Percentiles rank a stretch among this genome's conserved stretches.
These are phyloP conservation scores for Empidonax traillii DNA, from an alignment of 2,113 vertebrate genomes.

Conservation along the genomic window DNA sequence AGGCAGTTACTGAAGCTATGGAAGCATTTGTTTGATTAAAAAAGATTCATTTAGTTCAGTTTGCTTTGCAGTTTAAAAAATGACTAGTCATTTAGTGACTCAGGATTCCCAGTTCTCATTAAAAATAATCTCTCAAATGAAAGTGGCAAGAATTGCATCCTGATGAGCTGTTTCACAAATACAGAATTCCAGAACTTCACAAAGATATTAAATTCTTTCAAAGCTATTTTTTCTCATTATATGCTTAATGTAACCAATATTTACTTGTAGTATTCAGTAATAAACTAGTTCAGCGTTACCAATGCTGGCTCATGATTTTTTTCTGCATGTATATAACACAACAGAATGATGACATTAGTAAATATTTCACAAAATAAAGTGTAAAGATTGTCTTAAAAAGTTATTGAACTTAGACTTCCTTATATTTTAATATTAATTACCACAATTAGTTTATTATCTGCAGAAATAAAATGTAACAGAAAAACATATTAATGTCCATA, in stretches of 20 bases:
- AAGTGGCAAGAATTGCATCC: neutral
- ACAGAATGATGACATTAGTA: neutral
- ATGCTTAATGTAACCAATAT: neutral
- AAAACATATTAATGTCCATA: neutral
- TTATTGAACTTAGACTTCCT: neutral
- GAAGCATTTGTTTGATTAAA: neutral
- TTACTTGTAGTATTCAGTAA: neutral
- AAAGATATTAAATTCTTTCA: neutral
- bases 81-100: neutral
- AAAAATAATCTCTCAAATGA: neutral
- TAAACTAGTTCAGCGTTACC: neutral
- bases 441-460: neutral
- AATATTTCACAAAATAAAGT: neutral
- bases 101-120: neutral
- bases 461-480: neutral
- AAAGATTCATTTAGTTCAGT: neutral
- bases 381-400: neutral
- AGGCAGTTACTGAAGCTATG: neutral
- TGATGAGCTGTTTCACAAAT: neutral
- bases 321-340: neutral
- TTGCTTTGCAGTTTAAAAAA: neutral
- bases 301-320: neutral
- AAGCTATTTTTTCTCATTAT: neutral
- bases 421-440: neutral
- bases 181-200: neutral